A percentile compares a stretch with the other conserved stretches of the same genome.
These are phyloP conservation scores for Lepus timidus DNA, from an alignment of 2,113 vertebrate species.

Conservation along the genomic window DNA sequence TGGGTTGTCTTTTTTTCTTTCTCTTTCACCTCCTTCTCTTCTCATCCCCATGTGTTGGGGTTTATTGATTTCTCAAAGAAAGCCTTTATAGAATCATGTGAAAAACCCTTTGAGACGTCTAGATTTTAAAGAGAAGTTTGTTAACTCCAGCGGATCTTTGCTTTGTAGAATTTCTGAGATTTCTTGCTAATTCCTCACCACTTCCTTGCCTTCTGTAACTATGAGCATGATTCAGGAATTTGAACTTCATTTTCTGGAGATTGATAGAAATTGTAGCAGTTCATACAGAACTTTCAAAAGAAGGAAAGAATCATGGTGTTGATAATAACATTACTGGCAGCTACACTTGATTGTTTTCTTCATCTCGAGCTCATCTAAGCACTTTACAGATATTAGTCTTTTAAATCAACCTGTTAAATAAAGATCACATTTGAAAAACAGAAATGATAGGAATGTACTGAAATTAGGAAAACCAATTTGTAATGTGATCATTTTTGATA, in stretches of 20 bases:
- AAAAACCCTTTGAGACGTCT: conserved; percentile 1
- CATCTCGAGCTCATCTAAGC: not conserved
- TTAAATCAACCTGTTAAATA: not conserved
- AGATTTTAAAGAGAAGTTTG: conserved; percentile 48
- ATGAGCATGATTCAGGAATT: not conserved
- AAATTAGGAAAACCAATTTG: conserved; percentile 16
- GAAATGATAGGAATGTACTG: not conserved
- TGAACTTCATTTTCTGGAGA: not conserved
- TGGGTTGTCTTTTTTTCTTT: not conserved
- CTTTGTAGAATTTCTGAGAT: not conserved
- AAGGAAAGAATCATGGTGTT: not conserved
- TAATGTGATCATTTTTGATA: not conserved
- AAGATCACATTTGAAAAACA: conserved; percentile 24
- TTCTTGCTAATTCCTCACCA: not conserved
- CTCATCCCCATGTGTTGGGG: not conserved
- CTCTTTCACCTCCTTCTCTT: not conserved
- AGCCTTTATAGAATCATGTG: not conserved
- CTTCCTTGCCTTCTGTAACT: not conserved
- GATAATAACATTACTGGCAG: not conserved
- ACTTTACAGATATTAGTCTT: not conserved
- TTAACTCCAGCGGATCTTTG: conserved; percentile 29
- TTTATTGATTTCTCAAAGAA: conserved; percentile 40
- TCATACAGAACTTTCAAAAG: not conserved
- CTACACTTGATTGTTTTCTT: not conserved
- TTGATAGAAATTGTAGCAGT: not conserved